phyloP scores from a whole-genome alignment of 2,888 invertebrate species.

The Arctia plantaginis region DNA sequence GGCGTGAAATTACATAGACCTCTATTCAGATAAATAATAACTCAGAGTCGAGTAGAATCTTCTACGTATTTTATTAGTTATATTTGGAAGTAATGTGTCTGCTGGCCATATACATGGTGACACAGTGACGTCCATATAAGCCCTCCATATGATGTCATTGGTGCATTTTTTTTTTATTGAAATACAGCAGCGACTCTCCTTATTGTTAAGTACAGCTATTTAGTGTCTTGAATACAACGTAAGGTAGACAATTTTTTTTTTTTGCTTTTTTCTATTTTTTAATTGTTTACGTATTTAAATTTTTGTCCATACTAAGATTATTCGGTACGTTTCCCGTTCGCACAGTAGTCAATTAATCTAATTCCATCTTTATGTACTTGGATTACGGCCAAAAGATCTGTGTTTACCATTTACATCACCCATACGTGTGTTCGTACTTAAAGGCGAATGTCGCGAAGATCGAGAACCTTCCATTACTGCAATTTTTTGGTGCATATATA shows the following conservation, averaged over 20 bases:
- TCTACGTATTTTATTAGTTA: not conserved
- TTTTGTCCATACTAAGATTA: not conserved
- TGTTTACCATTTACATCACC: conserved; percentile 15
- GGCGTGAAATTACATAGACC: not conserved
- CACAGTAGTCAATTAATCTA: not conserved
- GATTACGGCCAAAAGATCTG: conserved; percentile 4
- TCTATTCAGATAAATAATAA: not conserved
- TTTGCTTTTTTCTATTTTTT: no score
- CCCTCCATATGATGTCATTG: not conserved
- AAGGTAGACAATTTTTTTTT: no score
- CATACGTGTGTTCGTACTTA: not conserved
- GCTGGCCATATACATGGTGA: not conserved
- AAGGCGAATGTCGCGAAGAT: not conserved
- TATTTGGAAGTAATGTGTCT: not conserved
- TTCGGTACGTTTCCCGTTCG: not conserved
- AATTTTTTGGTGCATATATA: not conserved
- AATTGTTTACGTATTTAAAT: not conserved
- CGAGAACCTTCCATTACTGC: not conserved
- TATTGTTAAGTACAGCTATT: not conserved
- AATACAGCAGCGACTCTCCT: not conserved
- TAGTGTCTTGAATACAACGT: not conserved
- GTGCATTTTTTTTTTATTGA: not conserved
- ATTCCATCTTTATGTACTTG: conserved; percentile 6
- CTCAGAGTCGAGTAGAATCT: no score
- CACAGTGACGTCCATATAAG: not conserved